Base-by-base conservation (phyloP, 2,113 vertebrate species). In the Brachyhypopomus gauderio region DNA sequence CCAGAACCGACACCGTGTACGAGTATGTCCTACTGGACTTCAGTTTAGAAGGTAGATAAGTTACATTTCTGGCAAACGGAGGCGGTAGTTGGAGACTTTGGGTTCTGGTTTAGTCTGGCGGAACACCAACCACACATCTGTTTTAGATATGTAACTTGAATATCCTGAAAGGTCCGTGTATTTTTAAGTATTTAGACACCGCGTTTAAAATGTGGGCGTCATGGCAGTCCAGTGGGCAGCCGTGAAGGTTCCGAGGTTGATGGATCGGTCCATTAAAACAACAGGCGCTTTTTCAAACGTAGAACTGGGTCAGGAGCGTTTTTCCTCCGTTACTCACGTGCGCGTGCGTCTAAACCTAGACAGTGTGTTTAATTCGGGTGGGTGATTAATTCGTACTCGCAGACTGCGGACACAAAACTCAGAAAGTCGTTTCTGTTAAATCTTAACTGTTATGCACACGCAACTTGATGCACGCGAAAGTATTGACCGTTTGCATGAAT, bases 1-100 rank as follows among this genome's bases (percentile, higher is more conserved):
- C 95, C 91, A 97, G 94, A 89, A 93, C 91, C 0, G 96, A 97
- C 80, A 92, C 93, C 38, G 96, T 94, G 77, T 96, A 95, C 89
- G 98, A 99, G 90, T 99, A 98, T 25, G 89, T 96, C 38, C 90
- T 98, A 87, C 94, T 99, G 85, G 97, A 99, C 93, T 99, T 99
- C 92, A 95, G 96, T 52, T 83, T 98, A 86, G 97, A 98, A 95
- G 96, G 97, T 98, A 94, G 56, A 27, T 27, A 25, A 17, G 11
- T 34, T 75, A 22, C 19, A 19, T 36, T 34, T 69, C 19, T 14
- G 1, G 16, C 20, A 12, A 3, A 52, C 45, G 45, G 12, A 11
- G 45, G 45, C 1, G 45, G 45, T 3, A 14, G 45, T 12, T 14
- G 45, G 45, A 52, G 12, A 52, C 45, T 11, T 12, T 52, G 1